These are phyloP conservation scores for Polyergus mexicanus DNA, from an alignment of 1,140 invertebrate species.

Conservation along the genomic window DNA sequence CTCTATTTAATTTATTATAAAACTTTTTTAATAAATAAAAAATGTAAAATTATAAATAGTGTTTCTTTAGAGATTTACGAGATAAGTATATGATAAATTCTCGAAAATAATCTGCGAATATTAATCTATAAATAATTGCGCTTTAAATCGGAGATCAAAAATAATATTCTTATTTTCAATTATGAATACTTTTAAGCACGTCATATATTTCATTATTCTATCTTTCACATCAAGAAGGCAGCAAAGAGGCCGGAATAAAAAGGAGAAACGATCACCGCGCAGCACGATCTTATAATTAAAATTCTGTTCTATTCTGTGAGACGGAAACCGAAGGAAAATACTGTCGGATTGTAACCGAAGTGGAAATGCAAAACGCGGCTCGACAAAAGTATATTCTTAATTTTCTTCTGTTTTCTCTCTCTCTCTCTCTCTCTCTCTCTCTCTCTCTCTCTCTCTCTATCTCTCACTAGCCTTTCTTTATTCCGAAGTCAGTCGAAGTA, in stretches of 20 bases:
- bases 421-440: too few relatives aligned
- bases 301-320: not conserved
- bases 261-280: not conserved
- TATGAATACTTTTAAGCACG: not conserved
- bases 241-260: not conserved
- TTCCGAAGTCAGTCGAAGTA: not conserved
- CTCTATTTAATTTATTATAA: too few relatives aligned
- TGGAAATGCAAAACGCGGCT: not conserved
- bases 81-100: too few relatives aligned
- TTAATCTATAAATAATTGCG: not conserved
- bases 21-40: too few relatives aligned
- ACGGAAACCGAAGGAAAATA: constrained; percentile 3
- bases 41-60: too few relatives aligned
- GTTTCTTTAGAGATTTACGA: too few relatives aligned
- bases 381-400: constrained; percentile 4
- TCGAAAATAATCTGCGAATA: not conserved
- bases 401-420: not conserved
- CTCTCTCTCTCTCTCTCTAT: too few relatives aligned
- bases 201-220: not conserved
- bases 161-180: not conserved
- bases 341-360: not conserved
- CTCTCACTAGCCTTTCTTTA: not conserved
- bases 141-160: not conserved
- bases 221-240: not conserved
- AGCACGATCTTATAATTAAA: constrained; percentile 21